phyloP scores from a whole-genome alignment of 2,113 vertebrate genomes.

The Trogon surrucura region DNA sequence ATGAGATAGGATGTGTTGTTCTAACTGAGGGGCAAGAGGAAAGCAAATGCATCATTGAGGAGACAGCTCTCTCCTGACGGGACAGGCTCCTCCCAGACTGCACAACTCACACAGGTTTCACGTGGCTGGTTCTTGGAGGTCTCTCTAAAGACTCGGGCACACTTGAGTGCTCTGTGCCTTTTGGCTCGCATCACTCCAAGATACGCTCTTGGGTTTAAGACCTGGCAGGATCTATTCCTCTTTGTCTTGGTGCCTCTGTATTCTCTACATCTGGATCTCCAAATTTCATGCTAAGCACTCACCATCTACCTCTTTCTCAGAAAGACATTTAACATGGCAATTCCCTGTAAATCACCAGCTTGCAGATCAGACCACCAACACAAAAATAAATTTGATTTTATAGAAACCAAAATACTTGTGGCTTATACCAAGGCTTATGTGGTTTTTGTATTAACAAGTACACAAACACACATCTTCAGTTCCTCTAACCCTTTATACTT shows the following conservation, averaged over 20 bases:
- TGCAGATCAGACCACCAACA: neutral
- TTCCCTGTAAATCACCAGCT: neutral
- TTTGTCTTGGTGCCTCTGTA: neutral
- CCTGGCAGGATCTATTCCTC: neutral
- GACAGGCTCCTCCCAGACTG: neutral
- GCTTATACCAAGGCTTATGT: neutral
- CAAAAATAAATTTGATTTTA: neutral
- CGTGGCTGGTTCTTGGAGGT: neutral
- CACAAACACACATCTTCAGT: neutral
- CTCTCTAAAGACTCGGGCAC: neutral
- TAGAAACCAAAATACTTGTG: neutral
- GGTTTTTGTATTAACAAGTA: neutral
- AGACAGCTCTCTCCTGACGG: neutral
- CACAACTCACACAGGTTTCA: neutral
- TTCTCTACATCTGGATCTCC: neutral
- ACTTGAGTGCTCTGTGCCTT: neutral
- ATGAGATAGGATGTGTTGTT: neutral
- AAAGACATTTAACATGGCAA: neutral
- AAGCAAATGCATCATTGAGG: neutral
- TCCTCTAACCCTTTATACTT: neutral
- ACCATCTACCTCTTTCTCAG: neutral
- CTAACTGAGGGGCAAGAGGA: neutral
- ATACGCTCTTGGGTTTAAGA: neutral
- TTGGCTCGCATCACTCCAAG: neutral
- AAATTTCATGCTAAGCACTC: neutral